Evolutionary conservation across 1,140 invertebrate genomes (phyloP).

Genomic region (Telenomus remus): DNA sequence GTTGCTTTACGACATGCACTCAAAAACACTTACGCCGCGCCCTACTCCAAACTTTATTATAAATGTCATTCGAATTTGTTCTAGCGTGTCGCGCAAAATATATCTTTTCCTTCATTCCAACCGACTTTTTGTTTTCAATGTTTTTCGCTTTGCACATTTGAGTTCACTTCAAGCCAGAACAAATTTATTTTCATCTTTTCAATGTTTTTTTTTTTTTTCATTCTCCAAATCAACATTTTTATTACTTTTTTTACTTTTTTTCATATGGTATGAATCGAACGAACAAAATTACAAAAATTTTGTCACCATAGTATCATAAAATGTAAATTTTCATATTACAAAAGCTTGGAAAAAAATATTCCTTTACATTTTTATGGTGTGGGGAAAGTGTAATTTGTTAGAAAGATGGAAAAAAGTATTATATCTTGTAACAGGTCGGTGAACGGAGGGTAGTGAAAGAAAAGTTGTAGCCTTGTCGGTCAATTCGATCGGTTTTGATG

Average conservation of each 20-base stretch:
- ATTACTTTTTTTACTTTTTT: too few relatives aligned
- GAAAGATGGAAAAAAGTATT: neutral
- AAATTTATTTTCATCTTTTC: neutral
- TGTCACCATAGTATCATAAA: too few relatives aligned
- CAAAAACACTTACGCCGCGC: constrained; percentile 43
- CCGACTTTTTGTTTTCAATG: neutral
- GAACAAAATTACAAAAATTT: too few relatives aligned
- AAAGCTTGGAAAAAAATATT: too few relatives aligned
- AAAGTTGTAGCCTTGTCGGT: constrained; percentile 17
- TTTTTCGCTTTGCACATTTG: neutral
- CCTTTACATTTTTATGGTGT: too few relatives aligned
- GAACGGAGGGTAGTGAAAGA: constrained; percentile 15
- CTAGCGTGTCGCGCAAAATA: constrained; percentile 44
- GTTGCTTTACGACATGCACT: constrained; percentile 44
- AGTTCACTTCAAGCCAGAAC: neutral
- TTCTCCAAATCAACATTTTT: too few relatives aligned
- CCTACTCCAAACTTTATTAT: constrained; percentile 19
- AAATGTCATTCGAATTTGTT: constrained; percentile 54
- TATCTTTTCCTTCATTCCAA: constrained; percentile 5
- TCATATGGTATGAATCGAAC: too few relatives aligned
- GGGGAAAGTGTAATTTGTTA: neutral
- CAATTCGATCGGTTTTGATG: constrained; percentile 30
- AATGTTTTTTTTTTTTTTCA: neutral
- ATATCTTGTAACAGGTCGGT: neutral
- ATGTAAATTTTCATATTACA: too few relatives aligned